Conservation (phyloP, 2,888 invertebrate species). For the Acanthacorydalis orientalis region DNA sequence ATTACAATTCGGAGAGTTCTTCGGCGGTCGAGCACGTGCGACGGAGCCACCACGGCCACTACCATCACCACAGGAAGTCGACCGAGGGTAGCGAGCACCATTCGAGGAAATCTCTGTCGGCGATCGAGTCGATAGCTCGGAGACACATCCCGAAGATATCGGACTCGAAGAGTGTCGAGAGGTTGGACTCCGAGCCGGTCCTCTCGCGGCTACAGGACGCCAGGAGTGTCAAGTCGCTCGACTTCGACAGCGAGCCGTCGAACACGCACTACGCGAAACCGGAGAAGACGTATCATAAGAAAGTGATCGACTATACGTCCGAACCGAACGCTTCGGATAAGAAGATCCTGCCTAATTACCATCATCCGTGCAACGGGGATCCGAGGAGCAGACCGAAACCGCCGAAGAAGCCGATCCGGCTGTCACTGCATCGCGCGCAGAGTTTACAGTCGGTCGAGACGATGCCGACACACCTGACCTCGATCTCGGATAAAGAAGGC, state of each 20-base stretch:
- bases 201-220: slow-evolving; percentile 23
- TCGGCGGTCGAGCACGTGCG: slow-evolving; percentile 32
- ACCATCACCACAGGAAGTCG: slow-evolving; percentile 14
- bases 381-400: slow-evolving; percentile 53
- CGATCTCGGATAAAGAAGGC: slow-evolving; percentile 13
- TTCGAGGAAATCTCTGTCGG: slow-evolving; percentile 36
- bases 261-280: slow-evolving; percentile 15
- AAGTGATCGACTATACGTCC: slow-evolving; percentile 36
- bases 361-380: slow-evolving; percentile 16
- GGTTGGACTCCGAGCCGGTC: slow-evolving; percentile 27
- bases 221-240: slow-evolving; percentile 53
- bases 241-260: slow-evolving; percentile 56
- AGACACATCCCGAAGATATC: slow-evolving; percentile 19
- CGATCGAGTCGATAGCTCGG: slow-evolving; percentile 34
- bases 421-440: slow-evolving; percentile 68
- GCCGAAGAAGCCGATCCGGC: slow-evolving; percentile 67
- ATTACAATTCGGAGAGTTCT: slow-evolving; percentile 42
- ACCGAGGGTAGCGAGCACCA: slow-evolving; percentile 14
- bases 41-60: slow-evolving; percentile 7
- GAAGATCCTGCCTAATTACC: slow-evolving; percentile 26
- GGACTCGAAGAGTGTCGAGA: slow-evolving; percentile 28
- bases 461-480: slow-evolving; percentile 15
- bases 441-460: slow-evolving; percentile 59
- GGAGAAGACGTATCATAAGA: slow-evolving; percentile 11
- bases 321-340: slow-evolving; percentile 34